Percentiles rank a stretch among this genome's conserved stretches.
Evolutionary conservation across 1,140 invertebrate genomes (phyloP).

Genomic region (Bursaphelenchus mucronatus): DNA sequence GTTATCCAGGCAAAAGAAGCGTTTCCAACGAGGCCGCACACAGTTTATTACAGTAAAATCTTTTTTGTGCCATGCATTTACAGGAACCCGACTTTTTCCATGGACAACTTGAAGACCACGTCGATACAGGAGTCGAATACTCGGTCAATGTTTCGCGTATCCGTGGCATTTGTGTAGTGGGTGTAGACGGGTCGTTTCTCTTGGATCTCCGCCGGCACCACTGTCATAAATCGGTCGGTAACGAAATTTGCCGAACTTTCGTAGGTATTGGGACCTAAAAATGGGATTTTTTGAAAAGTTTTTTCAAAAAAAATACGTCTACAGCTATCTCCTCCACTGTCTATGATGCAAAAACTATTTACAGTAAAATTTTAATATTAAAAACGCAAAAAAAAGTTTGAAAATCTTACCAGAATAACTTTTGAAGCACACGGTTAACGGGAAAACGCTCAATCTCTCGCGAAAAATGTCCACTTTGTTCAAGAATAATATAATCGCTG

Average conservation of each 20-base stretch:
- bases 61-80: too few relatives aligned
- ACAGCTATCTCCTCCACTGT: too few relatives aligned
- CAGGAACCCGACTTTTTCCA: constrained; percentile 82
- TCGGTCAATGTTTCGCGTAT: constrained; percentile 81
- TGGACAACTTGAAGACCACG: constrained; percentile 86
- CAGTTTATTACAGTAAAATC: background rate
- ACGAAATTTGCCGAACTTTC: constrained; percentile 79
- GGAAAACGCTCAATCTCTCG: constrained; percentile 35
- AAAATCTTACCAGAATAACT: constrained; percentile 29
- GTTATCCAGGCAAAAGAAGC: too few relatives aligned
- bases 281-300: background rate
- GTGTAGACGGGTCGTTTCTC: constrained; percentile 77
- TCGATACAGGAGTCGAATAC: constrained; percentile 86
- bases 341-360: too few relatives aligned
- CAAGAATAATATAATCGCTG: constrained; percentile 61
- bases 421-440: constrained; percentile 42
- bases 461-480: constrained; percentile 56
- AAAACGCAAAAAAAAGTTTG: too few relatives aligned
- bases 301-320: too few relatives aligned
- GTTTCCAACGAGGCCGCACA: too few relatives aligned
- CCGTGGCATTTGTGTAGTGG: constrained; percentile 84
- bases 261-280: constrained; percentile 73
- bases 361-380: too few relatives aligned
- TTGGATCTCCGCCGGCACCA: constrained; percentile 77
- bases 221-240: constrained; percentile 77